Percentiles rank a stretch among this genome's conserved stretches.
Conservation (phyloP, 2,797 vertebrate genomes). For the Acrocephalus scirpaceus region DNA sequence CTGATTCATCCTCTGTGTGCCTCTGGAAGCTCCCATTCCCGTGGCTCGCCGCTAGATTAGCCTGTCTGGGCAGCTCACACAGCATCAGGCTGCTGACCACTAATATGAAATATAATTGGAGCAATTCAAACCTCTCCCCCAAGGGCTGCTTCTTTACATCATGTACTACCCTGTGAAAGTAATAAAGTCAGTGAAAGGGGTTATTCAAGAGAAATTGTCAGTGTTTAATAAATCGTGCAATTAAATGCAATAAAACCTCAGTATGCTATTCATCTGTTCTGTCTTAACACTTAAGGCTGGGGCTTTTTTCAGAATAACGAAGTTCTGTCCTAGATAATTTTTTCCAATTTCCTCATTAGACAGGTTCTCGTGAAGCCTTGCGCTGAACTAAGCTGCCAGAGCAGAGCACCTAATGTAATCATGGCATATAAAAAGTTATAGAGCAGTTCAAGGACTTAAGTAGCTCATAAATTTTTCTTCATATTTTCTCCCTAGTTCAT, state of each 20-base stretch:
- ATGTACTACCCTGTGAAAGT: constrained; percentile 59
- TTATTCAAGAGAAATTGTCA: constrained; percentile 67
- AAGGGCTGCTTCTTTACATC: constrained; percentile 62
- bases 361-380: constrained; percentile 13
- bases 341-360: constrained; percentile 60
- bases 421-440: constrained; percentile 50
- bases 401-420: constrained; percentile 60
- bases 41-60: constrained; percentile 2
- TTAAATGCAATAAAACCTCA: constrained; percentile 66
- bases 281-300: constrained; percentile 35
- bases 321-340: constrained; percentile 59
- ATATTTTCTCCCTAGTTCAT: constrained; percentile 25
- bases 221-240: constrained; percentile 68
- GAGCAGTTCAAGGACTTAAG: constrained; percentile 63
- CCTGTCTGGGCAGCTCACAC: constrained; percentile 39
- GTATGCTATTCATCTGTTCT: constrained; percentile 60
- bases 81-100: constrained; percentile 35
- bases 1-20: constrained; percentile 1
- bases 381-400: background rate
- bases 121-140: constrained; percentile 57
- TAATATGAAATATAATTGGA: constrained; percentile 67
- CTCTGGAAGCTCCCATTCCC: constrained; percentile 28
- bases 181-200: constrained; percentile 65
- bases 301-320: constrained; percentile 52
- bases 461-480: constrained; percentile 66